Evolutionary conservation across 2,888 invertebrate genomes (phyloP), one percentile per base, ranked within the genome.

Genomic region (Pseudanteris insignis): DNA sequence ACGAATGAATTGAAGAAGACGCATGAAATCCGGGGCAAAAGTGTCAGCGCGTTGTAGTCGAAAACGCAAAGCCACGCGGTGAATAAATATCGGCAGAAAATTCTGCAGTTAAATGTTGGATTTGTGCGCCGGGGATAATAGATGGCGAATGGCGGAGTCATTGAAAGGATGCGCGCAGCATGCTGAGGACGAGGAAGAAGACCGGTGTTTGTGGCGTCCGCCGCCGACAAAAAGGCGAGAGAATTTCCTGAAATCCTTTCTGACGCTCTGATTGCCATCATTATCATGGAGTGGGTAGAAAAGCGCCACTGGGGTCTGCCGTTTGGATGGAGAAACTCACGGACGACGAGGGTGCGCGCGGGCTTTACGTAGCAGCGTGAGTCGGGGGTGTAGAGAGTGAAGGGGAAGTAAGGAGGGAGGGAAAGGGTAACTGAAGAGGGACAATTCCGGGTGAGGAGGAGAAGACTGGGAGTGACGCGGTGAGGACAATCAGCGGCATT

Each of bases 201-300:
- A 75, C 71, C 78, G 76, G 76, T 78, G 78, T 79, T 79, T 78
- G 78, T 70, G 75, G 76, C 76, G 77, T 78, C 77, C 78, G 76
- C 70, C 66, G 61, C 78, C 78, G 79, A 78, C 76, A 79, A 79
- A 79, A 79, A 78, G 79, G 78, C 78, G 79, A 79, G 79, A 78
- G 79, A 79, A 79, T 79, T 79, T 79, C 78, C 79, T 79, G 79
- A 78, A 79, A 79, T 79, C 78, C 77, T 79, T 78, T 79, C 76
- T 77, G 74, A 78, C 75, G 77, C 75, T 72, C 77, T 79, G 79
- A 79, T 79, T 79, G 79, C 79, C 79, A 77, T 79, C 78, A 79
- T 79, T 79, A 79, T 75, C 76, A 73, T 77, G 73, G 78, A 79
- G 79, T 78, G 77, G 76, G 76, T 73, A 69, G 74, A 68, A 55